Evolutionary conservation across 92 coral and sea anemone genomes (phyloP), one percentile per base, ranked within the genome.

Genomic region (Porites cylindrica): DNA sequence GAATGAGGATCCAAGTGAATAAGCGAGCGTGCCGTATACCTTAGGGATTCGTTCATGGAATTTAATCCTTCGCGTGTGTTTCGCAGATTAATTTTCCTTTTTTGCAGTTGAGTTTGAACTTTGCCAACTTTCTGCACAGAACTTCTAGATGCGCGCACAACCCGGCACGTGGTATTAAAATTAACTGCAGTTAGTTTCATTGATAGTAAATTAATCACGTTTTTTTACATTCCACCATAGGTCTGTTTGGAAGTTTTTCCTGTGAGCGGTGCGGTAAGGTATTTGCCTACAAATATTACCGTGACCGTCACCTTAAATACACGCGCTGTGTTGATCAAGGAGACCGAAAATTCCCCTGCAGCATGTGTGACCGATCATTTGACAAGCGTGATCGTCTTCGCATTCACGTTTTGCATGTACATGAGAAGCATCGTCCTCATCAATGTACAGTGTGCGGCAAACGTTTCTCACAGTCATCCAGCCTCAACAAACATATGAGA

Each of bases 261-360:
- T 97, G 99, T 79, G 94, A 93, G n/a, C 85, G 97, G 73, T 96
- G 99, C 76, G 99, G 99, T 50, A 96, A 96, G 54, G 99, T 96
- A 54, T 96, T 96, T 73, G 98, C 99, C 17, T 96, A 96, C 89
- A 89, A 91, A 43, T 96, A 96, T 82, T 96, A 96, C 85, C 95
- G 99, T 56, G 99, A 96, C 96, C 96, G 95, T 84, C 99, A 96
- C 81, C 96, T 96, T 7, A 96, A 96, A 79, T 96, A 96, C 93
- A 96, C 99, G 7, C 95, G 99, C 58, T 96, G 98, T 70, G 95
- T 96, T 67, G 99, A 96, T 93, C 95, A 96, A 74, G 99, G 99
- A n/a, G 94, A 96, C 90, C 82, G 99, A 13, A 95, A 96, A 72
- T 96, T 93, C 75, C 99, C 99, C 85, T 96, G 99, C 72, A 88